Conservation (phyloP, 2,797 vertebrate genomes). For the Muscicapa striata region DNA sequence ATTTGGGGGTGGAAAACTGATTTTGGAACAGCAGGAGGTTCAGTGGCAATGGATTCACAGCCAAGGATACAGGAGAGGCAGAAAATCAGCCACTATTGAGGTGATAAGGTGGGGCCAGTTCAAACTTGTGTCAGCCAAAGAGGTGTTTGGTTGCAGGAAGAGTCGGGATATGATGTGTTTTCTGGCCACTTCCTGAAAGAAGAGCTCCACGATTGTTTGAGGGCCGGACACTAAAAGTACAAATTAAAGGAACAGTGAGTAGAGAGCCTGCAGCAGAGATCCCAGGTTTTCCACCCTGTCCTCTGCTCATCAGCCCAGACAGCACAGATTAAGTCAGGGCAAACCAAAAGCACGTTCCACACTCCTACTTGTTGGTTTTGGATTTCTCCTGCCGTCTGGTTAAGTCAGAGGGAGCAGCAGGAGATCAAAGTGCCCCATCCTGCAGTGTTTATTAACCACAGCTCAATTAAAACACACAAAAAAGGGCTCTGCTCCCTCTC, state of each 20-base stretch:
- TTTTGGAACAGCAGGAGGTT: background rate
- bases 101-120: conserved; percentile 88
- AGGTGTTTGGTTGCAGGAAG: conserved; percentile 79
- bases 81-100: conserved; percentile 81
- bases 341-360: background rate
- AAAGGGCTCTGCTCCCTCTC: background rate
- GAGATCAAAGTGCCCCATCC: conserved; percentile 33
- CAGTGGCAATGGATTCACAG: background rate
- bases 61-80: conserved; percentile 92
- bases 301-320: background rate
- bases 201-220: conserved; percentile 91
- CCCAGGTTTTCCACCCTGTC: background rate
- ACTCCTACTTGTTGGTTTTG: background rate
- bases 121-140: conserved; percentile 76
- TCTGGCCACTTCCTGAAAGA: conserved; percentile 89
- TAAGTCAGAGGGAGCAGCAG: conserved; percentile 26
- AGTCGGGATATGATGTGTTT: conserved; percentile 86
- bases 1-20: background rate
- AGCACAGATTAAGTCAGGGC: background rate
- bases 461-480: background rate
- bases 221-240: conserved; percentile 81
- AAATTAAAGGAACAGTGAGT: background rate
- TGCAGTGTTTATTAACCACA: background rate
- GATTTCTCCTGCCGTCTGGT: background rate
- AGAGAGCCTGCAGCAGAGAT: background rate